Conservation (phyloP, 2,797 vertebrate genomes). For the Poeciliopsis infans region DNA sequence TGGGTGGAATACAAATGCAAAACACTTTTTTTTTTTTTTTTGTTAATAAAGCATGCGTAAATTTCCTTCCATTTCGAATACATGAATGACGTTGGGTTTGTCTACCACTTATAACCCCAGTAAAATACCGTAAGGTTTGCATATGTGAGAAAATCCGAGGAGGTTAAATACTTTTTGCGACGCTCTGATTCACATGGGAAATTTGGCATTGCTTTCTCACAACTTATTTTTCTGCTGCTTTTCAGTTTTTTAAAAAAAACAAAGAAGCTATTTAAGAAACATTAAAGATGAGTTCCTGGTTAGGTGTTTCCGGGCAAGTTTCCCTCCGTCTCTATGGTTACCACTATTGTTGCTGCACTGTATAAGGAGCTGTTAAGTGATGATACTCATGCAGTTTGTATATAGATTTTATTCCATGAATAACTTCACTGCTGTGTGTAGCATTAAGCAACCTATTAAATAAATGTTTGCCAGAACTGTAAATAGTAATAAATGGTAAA, state of each 20-base stretch:
- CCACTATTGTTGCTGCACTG: conserved; percentile 22
- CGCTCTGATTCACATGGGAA: not conserved
- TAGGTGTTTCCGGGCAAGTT: not conserved
- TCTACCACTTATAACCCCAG: not conserved
- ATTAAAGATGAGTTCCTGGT: not conserved
- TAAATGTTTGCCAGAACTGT: conserved; percentile 39
- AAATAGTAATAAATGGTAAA: conserved; percentile 48
- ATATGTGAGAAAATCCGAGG: not conserved
- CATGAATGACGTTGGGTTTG: not conserved
- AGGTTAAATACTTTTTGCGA: not conserved
- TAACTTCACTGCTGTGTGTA: conserved; percentile 61
- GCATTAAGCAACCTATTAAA: conserved; percentile 46
- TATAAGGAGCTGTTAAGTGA: conserved; percentile 11
- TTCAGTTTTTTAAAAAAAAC: not conserved
- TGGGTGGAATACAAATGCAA: not conserved
- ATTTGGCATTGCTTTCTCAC: not conserved
- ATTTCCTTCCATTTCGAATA: not conserved
- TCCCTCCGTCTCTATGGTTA: conserved; percentile 4
- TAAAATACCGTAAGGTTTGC: not conserved
- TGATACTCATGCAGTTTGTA: conserved; percentile 44
- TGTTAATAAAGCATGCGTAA: not conserved
- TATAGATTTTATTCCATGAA: conserved; percentile 68
- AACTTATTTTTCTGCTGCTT: not conserved
- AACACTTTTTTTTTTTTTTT: not conserved
- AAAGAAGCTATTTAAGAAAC: not conserved